phyloP scores from a whole-genome alignment of 2,113 vertebrate species.

The Neoarius graeffei region DNA sequence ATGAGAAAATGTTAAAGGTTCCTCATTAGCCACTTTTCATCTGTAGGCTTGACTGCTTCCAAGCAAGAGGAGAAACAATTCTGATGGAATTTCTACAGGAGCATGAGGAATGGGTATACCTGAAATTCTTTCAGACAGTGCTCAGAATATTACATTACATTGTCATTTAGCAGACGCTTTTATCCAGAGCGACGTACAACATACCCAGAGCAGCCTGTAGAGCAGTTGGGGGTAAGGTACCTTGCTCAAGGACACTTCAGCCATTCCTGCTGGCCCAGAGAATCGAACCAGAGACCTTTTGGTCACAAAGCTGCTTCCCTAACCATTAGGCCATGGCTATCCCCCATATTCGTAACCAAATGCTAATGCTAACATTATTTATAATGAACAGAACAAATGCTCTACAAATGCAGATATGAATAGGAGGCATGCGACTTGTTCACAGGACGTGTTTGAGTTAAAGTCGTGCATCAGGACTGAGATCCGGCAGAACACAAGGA shows the following conservation, averaged over 20 bases:
- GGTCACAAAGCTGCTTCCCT: no score
- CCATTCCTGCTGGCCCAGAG: no score
- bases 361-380: neutral
- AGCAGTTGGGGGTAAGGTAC: no score
- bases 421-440: neutral
- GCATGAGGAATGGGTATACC: neutral
- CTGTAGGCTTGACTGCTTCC: neutral
- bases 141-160: neutral
- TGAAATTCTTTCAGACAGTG: neutral
- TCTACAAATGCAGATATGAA: neutral
- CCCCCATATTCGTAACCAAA: neutral
- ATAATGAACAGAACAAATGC: neutral
- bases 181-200: no score
- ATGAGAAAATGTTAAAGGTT: neutral
- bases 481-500: neutral
- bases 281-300: no score
- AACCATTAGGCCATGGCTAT: no score
- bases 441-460: neutral
- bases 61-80: neutral
- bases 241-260: no score
- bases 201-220: no score
- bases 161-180: no score
- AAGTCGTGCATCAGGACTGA: neutral
- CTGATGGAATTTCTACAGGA: neutral
- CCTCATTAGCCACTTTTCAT: neutral